Evolutionary conservation across 2,888 invertebrate genomes (phyloP), one percentile per base, ranked within the genome.

Genomic region (Mongoloraphidia duomilia): DNA sequence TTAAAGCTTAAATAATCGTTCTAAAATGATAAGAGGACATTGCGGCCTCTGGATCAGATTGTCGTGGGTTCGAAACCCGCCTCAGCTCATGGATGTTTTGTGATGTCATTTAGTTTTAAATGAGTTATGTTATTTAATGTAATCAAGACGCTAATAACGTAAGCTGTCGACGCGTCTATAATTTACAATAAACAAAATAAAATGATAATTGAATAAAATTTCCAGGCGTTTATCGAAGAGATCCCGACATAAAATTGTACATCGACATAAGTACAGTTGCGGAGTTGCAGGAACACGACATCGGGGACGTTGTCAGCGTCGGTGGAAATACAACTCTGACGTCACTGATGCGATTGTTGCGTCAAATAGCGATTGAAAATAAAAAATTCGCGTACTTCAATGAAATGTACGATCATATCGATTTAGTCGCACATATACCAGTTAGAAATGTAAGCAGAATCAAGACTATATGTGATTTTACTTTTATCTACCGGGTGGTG

Each of bases 341-440:
- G 1, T 68, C 74, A 43, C 60, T 75, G 1, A 74, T 77, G 65
- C 65, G 72, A 1, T 55, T 76, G 9, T 76, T 78, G 46, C 59
- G 65, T 33, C 55, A 58, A 13, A 53, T 68, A 1, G 61, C 70
- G 0, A 63, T 58, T 8, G 65, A 62, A 11, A 69, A 74, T 39
- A 54, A 57, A 0, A 71, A 75, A 26, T 84, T 80, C 59, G 63
- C 65, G 3, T 82, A 85, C 60, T 63, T 82, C 48, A 63, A 64
- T 1, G 68, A 70, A 39, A 66, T 84, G 52, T 72, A 72, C 26
- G 65, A 75, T 14, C 85, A 86, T 60, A 64, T 85, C 52, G 78
- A 80, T 56, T 62, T 82, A 47, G 76, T 86, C 2, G 86, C 84
- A 0, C 80, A 79, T 62, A 72, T 80, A 4, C 77, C 83, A 13